These are phyloP conservation scores for Nemapogon koenigi DNA, from an alignment of 2,888 invertebrate species.

Conservation along the genomic window DNA sequence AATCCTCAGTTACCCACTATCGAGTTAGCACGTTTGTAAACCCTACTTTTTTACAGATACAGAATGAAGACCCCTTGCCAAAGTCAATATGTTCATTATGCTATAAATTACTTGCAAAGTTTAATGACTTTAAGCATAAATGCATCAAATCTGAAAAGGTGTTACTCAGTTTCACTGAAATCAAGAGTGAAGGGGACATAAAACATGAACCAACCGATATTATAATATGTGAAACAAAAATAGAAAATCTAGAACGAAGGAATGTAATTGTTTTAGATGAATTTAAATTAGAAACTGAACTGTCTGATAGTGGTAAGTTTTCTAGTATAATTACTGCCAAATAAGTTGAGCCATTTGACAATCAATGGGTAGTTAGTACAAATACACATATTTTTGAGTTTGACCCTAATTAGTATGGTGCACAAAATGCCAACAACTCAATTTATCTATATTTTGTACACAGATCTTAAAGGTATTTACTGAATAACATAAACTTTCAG, in stretches of 20 bases:
- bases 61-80: slow-evolving; percentile 32
- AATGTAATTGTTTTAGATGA: not conserved
- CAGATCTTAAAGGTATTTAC: too few species aligned
- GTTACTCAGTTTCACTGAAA: not conserved
- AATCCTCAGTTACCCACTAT: not conserved
- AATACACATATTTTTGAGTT: too few species aligned
- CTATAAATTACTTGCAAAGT: slow-evolving; percentile 32
- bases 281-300: too few species aligned
- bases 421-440: too few species aligned
- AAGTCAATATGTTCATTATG: slow-evolving; percentile 42
- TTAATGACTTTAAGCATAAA: slow-evolving; percentile 39
- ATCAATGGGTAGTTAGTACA: too few species aligned
- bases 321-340: too few species aligned
- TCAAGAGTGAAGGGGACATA: not conserved
- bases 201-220: not conserved
- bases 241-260: not conserved
- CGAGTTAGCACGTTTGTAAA: not conserved
- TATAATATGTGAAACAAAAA: not conserved
- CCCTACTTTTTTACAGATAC: slow-evolving; percentile 26
- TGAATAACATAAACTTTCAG: too few species aligned
- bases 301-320: too few species aligned
- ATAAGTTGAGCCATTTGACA: too few species aligned
- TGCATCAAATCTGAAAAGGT: slow-evolving; percentile 32
- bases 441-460: too few species aligned
- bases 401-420: too few species aligned